phyloP scores from a whole-genome alignment of 2,797 vertebrate species.

The Sebastes cheni region DNA sequence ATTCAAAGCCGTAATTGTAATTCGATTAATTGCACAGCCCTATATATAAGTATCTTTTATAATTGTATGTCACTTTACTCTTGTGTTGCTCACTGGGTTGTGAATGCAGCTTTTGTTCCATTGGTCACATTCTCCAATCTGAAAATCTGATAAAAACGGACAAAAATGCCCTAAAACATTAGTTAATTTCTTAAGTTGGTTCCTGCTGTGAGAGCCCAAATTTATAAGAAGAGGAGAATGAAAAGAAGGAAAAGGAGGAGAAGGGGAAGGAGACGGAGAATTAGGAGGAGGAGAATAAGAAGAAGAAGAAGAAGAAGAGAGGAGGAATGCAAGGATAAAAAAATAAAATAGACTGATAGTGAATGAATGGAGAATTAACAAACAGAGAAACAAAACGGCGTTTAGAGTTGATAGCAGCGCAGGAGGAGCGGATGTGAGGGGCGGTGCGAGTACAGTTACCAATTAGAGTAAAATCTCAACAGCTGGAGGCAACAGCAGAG shows the following conservation, averaged over 20 bases:
- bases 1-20: neutral
- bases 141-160: slow-evolving; percentile 17
- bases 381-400: slow-evolving; percentile 22
- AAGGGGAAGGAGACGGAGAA: slow-evolving; percentile 3
- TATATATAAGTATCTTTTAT: too few species aligned
- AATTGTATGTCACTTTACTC: neutral
- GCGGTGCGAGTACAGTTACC: neutral
- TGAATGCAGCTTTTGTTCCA: slow-evolving; percentile 8
- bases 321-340: slow-evolving; percentile 9
- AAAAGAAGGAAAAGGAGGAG: slow-evolving; percentile 21
- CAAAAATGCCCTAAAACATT: slow-evolving; percentile 33
- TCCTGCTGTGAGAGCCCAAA: slow-evolving; percentile 18
- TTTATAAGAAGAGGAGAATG: slow-evolving; percentile 37
- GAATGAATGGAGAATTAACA: slow-evolving; percentile 7
- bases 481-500: slow-evolving; percentile 32
- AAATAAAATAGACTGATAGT: neutral
- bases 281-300: neutral
- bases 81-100: neutral
- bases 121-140: neutral
- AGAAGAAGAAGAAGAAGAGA: neutral
- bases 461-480: slow-evolving; percentile 52
- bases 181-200: slow-evolving; percentile 28
- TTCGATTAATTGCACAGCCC: neutral
- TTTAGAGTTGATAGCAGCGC: slow-evolving; percentile 11
- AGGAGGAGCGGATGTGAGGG: neutral